Base-by-base conservation (phyloP, 1,140 invertebrate genomes). In the Procambarus virginalis region DNA sequence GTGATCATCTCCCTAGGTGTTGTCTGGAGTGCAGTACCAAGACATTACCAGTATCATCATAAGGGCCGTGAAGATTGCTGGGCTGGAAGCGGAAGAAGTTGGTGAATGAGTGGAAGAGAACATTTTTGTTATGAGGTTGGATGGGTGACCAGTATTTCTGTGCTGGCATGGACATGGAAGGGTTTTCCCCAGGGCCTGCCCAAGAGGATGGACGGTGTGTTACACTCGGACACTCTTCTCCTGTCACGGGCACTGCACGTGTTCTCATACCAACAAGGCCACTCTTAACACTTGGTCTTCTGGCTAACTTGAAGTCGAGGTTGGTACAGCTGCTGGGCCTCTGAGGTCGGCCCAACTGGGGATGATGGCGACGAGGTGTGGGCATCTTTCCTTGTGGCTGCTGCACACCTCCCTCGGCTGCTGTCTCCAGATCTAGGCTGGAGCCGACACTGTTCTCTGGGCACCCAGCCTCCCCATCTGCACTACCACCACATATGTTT, bases 11-110 rank as follows among this genome's bases (percentile, higher is more conserved):
- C 34, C 34, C 34, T 34, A 34, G 34, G 34, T 34, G 34, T 34
- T 34, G 34, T 34, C 34, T 34, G 34, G 2, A 55, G 12, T 55
- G 12, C 51, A 55, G 6, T 55, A 55, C 4, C 51, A 55, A 34
- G 34, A 55, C 51, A 73, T 82, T 82, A 82, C 80, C 80, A 3
- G 68, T 45, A 60, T 22, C 10, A n/a, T 82, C 80, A 48, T 45
- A 17, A 3, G 80, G 22, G 3, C 17, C 9, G 34, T 68, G 55
- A n/a, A 22, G 20, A 12, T 9, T 22, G 58, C n/a, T 22, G 3
- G 68, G 80, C 14, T 45, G 80, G 5, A 22, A 60, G 51, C 45
- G 34, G 34, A 82, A 64, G 58, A 46, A 68, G 10, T 68, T 55
- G 0, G 68, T 20, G 80, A 82, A 17, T 6, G 80, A 82, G 78